Evolutionary conservation across 2,113 vertebrate species (phyloP).

Genomic region (Tichodroma muraria): DNA sequence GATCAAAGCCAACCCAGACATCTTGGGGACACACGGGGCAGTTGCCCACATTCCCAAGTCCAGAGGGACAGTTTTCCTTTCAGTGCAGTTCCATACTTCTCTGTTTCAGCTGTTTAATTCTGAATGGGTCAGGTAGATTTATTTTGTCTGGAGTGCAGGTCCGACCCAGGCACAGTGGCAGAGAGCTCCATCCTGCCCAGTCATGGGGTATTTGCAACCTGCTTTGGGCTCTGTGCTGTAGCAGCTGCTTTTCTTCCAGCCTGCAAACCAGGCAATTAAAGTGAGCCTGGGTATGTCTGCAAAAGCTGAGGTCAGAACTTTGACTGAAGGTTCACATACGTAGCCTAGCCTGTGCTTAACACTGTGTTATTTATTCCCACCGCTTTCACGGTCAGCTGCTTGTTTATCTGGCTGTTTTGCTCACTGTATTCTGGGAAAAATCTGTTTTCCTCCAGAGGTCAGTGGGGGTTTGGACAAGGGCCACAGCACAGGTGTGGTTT

Average conservation of each 20-base stretch:
- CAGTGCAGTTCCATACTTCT: neutral
- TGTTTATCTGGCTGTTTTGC: slow-evolving; percentile 9
- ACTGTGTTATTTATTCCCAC: slow-evolving; percentile 48
- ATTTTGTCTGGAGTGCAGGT: neutral
- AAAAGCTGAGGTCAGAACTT: slow-evolving; percentile 29
- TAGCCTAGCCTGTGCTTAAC: slow-evolving; percentile 24
- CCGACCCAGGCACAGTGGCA: rapidly evolving
- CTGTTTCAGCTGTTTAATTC: neutral
- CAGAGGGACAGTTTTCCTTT: neutral
- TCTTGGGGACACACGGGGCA: neutral
- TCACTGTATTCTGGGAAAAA: neutral
- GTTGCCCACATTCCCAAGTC: neutral
- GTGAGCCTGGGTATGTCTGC: neutral
- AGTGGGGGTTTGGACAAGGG: neutral
- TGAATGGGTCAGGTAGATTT: neutral
- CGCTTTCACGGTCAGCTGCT: slow-evolving; percentile 7
- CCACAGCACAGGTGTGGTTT: neutral
- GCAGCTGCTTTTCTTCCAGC: neutral
- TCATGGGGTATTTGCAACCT: neutral
- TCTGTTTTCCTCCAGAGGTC: neutral
- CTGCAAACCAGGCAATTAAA: neutral
- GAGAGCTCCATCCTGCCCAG: neutral
- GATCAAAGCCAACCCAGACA: slow-evolving; percentile 8
- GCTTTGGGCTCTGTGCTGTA: neutral
- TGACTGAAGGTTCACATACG: slow-evolving; percentile 46